phyloP scores from a whole-genome alignment of 2,797 vertebrate genomes.

The Meda fulgida region DNA sequence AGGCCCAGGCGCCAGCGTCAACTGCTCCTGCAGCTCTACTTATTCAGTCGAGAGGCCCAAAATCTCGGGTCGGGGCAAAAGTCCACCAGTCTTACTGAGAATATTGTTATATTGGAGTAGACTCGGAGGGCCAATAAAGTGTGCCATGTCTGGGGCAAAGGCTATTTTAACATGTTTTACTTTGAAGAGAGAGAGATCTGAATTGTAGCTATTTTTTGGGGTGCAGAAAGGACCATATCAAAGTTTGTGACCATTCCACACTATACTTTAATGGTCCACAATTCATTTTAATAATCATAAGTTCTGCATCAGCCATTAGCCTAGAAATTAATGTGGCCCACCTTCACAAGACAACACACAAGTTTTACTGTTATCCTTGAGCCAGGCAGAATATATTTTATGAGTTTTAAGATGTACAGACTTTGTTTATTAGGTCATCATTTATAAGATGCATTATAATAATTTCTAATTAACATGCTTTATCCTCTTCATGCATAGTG shows the following conservation, averaged over 20 bases:
- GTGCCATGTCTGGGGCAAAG: slow-evolving; percentile 18
- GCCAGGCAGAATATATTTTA: background rate
- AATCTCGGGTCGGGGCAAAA: slow-evolving; percentile 50
- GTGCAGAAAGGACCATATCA: no score
- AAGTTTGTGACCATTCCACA: background rate
- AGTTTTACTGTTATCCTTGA: slow-evolving; percentile 3
- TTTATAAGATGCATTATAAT: slow-evolving; percentile 24
- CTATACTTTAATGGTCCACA: background rate
- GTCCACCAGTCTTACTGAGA: slow-evolving; percentile 55
- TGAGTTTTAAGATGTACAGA: background rate
- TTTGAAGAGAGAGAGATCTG: no score
- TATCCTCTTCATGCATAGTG: slow-evolving; percentile 22
- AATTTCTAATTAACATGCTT: slow-evolving; percentile 36
- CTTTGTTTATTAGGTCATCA: slow-evolving; percentile 34
- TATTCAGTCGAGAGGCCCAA: slow-evolving; percentile 56
- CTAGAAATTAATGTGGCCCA: slow-evolving; percentile 15
- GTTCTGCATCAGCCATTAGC: background rate
- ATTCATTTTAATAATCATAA: slow-evolving; percentile 8
- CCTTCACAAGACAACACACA: background rate
- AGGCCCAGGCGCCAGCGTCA: slow-evolving; percentile 58
- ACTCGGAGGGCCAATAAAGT: slow-evolving; percentile 30
- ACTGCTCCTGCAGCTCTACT: slow-evolving; percentile 56
- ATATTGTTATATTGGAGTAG: slow-evolving; percentile 38
- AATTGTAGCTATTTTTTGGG: no score
- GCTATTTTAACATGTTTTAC: slow-evolving; percentile 17